phyloP scores from a whole-genome alignment of 2,888 invertebrate genomes.

The Acronicta leporina region DNA sequence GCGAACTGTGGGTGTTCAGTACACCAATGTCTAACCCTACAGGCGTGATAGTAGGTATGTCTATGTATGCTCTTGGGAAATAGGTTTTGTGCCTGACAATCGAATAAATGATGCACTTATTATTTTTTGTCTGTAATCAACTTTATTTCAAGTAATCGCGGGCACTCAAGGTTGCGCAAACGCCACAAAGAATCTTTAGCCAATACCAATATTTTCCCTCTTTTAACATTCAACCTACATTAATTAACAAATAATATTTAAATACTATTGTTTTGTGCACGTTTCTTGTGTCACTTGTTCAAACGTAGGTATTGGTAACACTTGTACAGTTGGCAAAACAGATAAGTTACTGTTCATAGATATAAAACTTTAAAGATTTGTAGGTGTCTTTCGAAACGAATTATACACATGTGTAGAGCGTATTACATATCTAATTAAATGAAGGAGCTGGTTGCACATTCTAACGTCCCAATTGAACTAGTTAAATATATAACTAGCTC shows the following conservation, averaged over 20 bases:
- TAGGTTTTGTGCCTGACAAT: no score
- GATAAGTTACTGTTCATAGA: background rate
- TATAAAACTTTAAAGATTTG: background rate
- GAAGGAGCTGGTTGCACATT: no score
- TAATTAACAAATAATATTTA: conserved; percentile 23
- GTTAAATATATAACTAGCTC: no score
- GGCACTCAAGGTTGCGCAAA: conserved; percentile 20
- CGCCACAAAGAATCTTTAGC: conserved; percentile 28
- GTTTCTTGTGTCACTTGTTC: conserved; percentile 12
- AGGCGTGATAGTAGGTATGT: no score
- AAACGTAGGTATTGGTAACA: conserved; percentile 13
- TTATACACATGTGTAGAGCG: no score
- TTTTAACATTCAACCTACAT: conserved; percentile 19
- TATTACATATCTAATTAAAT: no score
- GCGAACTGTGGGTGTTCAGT: no score
- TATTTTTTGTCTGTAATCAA: background rate
- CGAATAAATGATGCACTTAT: background rate
- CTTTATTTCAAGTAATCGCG: conserved; percentile 9
- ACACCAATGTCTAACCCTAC: no score
- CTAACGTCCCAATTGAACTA: no score
- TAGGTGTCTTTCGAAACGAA: no score
- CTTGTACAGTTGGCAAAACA: conserved; percentile 1
- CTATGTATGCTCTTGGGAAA: no score
- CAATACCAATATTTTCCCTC: conserved; percentile 11
- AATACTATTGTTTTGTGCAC: conserved; percentile 23